Evolutionary conservation across 2,888 invertebrate species (phyloP), one percentile per base, ranked within the genome.

Genomic region (Escarpia spicata): DNA sequence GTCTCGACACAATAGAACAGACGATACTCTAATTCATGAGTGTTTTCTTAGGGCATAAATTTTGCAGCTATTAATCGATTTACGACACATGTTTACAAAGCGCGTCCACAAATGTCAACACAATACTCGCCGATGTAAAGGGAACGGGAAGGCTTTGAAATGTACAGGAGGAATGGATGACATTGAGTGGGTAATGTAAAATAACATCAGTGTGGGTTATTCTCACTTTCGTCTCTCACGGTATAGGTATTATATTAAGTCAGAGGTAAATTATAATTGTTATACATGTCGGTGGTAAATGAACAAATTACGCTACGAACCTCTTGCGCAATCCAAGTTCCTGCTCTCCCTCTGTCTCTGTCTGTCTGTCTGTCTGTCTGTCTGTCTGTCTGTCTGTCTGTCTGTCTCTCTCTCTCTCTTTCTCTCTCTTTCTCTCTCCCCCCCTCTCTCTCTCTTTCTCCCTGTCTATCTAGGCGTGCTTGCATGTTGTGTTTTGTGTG

Each of bases 371-470:
- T 91, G n/a, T 31, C 91, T 31, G 9, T 31, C 12, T 43, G n/a
- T 31, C 10, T 91, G n/a, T 31, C 91, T 91, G n/a, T 43, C 91
- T 91, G 37, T 91, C 91, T 91, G n/a, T 2, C 91, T n/a, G 43
- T 91, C 91, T 91, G 43, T 31, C 43, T n/a, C 91, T 91, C 91
- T 91, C 91, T 2, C 91, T 91, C 91, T 91, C 43, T 31, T 10
- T 31, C 91, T 43, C 37, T 92, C 31, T 92, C 91, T 31, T 3
- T 75, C 92, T 92, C 15, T 91, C 89, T 91, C 75, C 19, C 9
- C 0, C 92, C n/a, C 75, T 58, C 31, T 1, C 52, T 58, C 31
- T 92, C n/a, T 31, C 37, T 91, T 2, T 91, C 37, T 91, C 37
- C 9, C 37, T 31, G 6, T 91, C 37, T 31, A 37, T 91, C 37